Conservation (phyloP, 1,140 invertebrate species). For the Leptinotarsa lineolata region DNA sequence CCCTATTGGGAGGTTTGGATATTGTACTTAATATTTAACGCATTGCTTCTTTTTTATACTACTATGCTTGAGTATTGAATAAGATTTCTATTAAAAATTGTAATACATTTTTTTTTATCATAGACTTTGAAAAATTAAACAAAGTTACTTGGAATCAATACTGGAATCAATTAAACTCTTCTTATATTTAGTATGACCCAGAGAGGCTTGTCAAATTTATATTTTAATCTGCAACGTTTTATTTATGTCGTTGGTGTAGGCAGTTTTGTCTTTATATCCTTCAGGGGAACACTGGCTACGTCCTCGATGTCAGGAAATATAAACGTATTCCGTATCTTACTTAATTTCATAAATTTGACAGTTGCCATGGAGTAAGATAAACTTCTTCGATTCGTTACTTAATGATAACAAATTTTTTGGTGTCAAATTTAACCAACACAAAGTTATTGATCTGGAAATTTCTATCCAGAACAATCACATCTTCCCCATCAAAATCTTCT, state of each 20-base stretch:
- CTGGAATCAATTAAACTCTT: neutral
- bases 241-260: neutral
- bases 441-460: neutral
- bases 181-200: neutral
- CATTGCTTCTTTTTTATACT: too few relatives aligned
- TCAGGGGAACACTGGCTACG: neutral
- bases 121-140: too few relatives aligned
- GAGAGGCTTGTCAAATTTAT: neutral
- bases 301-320: neutral
- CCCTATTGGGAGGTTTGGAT: too few relatives aligned
- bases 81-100: too few relatives aligned
- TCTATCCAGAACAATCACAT: neutral
- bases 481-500: neutral
- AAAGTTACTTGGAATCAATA: too few relatives aligned
- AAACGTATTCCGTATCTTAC: neutral
- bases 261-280: neutral
- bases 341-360: neutral
- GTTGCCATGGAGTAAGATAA: neutral
- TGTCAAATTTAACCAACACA: neutral
- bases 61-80: too few relatives aligned
- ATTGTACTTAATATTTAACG: neutral
- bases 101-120: neutral
- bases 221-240: neutral
- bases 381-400: neutral
- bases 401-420: neutral